These are phyloP conservation scores for Himalopsyche tibetana DNA, from an alignment of 2,888 invertebrate species.

Conservation along the genomic window DNA sequence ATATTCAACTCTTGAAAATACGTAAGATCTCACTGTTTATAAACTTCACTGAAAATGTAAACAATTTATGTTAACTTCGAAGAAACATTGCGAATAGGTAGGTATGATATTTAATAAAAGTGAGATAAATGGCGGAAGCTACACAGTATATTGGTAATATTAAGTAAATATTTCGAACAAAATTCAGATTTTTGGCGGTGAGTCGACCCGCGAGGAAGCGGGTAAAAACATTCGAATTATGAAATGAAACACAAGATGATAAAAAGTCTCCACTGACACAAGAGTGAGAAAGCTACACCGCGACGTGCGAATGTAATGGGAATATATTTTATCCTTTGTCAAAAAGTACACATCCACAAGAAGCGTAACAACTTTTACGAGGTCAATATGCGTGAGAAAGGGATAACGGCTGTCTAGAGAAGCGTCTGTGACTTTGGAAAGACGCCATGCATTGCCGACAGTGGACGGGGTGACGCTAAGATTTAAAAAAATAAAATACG, in stretches of 20 bases:
- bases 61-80: constrained; percentile 29
- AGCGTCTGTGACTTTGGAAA: constrained; percentile 72
- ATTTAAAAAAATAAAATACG: constrained; percentile 60
- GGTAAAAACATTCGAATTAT: constrained; percentile 48
- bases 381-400: constrained; percentile 77
- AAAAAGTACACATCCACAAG: constrained; percentile 74
- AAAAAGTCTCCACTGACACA: constrained; percentile 65
- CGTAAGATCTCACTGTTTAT: constrained; percentile 62
- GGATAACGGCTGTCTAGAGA: constrained; percentile 76
- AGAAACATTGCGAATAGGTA: constrained; percentile 3
- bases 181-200: constrained; percentile 44
- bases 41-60: constrained; percentile 41
- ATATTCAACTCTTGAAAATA: constrained; percentile 56
- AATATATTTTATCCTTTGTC: constrained; percentile 76
- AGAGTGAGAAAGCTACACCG: constrained; percentile 68
- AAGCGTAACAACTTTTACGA: constrained; percentile 74
- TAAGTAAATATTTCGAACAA: constrained; percentile 23
- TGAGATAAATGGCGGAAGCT: background rate
- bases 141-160: background rate
- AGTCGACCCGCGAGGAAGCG: constrained; percentile 24
- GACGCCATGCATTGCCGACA: constrained; percentile 73
- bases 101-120: background rate
- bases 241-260: constrained; percentile 73
- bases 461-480: constrained; percentile 67
- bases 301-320: constrained; percentile 76